Conservation (phyloP, 2,113 vertebrate genomes). For the Rostratula benghalensis region DNA sequence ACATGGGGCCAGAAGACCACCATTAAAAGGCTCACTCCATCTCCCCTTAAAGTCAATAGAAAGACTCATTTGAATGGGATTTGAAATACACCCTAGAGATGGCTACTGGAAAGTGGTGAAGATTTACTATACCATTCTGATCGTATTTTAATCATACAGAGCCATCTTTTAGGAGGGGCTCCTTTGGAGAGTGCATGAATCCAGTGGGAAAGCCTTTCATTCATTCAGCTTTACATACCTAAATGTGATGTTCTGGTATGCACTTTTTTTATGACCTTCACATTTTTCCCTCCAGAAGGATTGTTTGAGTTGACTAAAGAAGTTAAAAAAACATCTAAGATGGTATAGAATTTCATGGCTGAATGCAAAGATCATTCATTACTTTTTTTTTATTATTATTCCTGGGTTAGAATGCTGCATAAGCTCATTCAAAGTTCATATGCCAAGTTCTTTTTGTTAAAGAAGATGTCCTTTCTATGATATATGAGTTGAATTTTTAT, state of each 20-base stretch:
- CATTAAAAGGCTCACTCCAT: neutral
- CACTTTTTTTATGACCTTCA: neutral
- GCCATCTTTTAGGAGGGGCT: neutral
- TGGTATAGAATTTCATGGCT: neutral
- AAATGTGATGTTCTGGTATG: neutral
- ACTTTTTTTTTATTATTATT: neutral
- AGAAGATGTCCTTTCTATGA: neutral
- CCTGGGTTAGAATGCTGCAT: neutral
- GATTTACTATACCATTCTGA: neutral
- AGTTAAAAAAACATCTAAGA: slow-evolving; percentile 1
- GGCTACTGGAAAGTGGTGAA: neutral
- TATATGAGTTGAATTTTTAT: neutral
- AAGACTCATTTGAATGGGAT: neutral
- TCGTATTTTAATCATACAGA: neutral
- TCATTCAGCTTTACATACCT: neutral
- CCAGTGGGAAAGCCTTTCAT: neutral
- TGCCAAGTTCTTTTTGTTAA: neutral
- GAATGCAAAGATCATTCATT: slow-evolving; percentile 4
- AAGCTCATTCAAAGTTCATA: neutral
- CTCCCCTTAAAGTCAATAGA: neutral
- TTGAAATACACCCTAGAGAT: neutral
- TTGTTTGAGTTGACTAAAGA: neutral
- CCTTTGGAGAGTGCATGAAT: neutral
- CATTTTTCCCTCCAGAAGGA: slow-evolving; percentile 17
- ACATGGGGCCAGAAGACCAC: neutral